Percentiles rank a stretch among this genome's conserved stretches.
Conservation (phyloP, 2,888 invertebrate species). For the Lasioglossum leucozonium region DNA sequence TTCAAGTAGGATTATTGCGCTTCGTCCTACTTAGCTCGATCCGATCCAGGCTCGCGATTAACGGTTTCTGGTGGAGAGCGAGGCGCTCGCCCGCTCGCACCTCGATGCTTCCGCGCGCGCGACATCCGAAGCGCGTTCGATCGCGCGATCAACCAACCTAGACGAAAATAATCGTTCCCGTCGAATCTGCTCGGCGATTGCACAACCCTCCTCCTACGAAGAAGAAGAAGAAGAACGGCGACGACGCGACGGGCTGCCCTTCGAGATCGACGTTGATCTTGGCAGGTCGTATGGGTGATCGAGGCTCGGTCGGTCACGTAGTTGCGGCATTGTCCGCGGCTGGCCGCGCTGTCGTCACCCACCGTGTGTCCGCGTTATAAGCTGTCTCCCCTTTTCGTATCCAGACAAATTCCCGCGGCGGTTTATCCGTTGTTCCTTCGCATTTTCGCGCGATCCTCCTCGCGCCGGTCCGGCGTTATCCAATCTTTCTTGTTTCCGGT, state of each 20-base stretch:
- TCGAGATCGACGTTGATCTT: slow-evolving; percentile 63
- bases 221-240: slow-evolving; percentile 26
- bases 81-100: slow-evolving; percentile 7
- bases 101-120: not conserved
- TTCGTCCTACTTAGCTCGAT: slow-evolving; percentile 53
- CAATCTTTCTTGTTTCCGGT: not conserved
- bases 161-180: not conserved
- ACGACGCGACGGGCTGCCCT: slow-evolving; percentile 29
- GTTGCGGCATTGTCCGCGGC: slow-evolving; percentile 65
- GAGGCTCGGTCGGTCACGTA: slow-evolving; percentile 70
- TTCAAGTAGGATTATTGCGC: slow-evolving; percentile 59
- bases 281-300: slow-evolving; percentile 42
- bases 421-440: not conserved
- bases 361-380: slow-evolving; percentile 39
- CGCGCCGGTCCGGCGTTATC: not conserved
- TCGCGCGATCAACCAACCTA: not conserved
- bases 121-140: not conserved
- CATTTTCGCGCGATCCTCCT: not conserved
- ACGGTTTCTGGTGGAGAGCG: slow-evolving; percentile 57
- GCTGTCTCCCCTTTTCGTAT: slow-evolving; percentile 46
- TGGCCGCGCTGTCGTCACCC: slow-evolving; percentile 34
- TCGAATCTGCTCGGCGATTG: not conserved
- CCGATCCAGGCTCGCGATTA: slow-evolving; percentile 56
- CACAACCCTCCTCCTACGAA: not conserved
- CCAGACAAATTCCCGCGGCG: not conserved